Conservation (phyloP, 2,113 vertebrate genomes). For the Microtus richardsoni region DNA sequence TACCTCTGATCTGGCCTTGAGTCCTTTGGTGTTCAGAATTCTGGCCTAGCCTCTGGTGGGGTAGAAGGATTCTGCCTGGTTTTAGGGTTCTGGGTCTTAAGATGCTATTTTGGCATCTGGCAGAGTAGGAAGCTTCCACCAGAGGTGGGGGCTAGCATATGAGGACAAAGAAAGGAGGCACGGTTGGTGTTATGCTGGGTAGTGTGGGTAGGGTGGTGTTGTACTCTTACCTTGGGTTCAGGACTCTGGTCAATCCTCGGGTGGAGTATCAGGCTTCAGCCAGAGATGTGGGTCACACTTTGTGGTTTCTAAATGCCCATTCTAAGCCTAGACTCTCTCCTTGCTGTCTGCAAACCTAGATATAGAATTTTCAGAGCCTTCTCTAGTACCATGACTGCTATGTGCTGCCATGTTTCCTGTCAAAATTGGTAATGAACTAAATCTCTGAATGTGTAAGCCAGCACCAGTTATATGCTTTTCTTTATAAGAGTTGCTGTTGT, state of each 20-base stretch:
- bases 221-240: neutral
- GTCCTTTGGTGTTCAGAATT: too few relatives aligned
- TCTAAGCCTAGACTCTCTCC: neutral
- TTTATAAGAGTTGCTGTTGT: neutral
- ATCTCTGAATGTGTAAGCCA: neutral
- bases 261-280: neutral
- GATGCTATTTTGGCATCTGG: too few relatives aligned
- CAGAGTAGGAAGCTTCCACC: too few relatives aligned
- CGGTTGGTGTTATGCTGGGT: too few relatives aligned
- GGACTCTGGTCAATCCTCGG: neutral
- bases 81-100: too few relatives aligned
- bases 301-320: neutral
- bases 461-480: neutral
- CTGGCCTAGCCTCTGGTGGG: too few relatives aligned
- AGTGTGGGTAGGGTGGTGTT: neutral
- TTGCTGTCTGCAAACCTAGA: neutral
- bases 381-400: neutral
- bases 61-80: too few relatives aligned
- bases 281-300: neutral
- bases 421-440: neutral
- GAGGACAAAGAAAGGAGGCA: neutral
- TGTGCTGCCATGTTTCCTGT: neutral
- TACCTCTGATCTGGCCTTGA: too few relatives aligned
- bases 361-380: neutral
- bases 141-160: too few relatives aligned